Base-by-base conservation (phyloP, 2,888 invertebrate genomes). In the Elmis aenea region DNA sequence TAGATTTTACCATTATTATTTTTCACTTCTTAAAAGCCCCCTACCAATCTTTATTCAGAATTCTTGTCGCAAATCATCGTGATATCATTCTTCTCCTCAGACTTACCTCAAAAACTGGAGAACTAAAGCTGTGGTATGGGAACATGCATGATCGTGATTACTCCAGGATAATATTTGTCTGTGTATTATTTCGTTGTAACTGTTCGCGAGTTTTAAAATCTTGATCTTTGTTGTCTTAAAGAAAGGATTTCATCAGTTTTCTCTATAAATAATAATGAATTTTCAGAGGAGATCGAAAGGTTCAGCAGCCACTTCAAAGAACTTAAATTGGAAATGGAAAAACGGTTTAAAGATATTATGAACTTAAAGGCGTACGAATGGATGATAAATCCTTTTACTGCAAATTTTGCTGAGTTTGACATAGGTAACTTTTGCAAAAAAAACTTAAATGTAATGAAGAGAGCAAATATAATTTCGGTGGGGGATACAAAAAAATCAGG, bases 241-340 rank as follows among this genome's bases (percentile, higher is more conserved):
- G 25, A 38, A 33, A 42, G 26, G 26, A 41, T 41, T 41, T 30
- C 23, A 21, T 38, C 31, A 38, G 37, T 38, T 41, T 28, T 28
- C 26, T 40, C 23, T 36, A 38, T 33, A 36, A 38, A 38, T 33
- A 29, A 38, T 33, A 27, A 33, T 39, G 27, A 34, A 30, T 25
- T 21, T 26, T 26, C 33, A 33, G 37, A 32, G 27, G 27, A 29
- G 3, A 29, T 29, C 14, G 22, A 30, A 22, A 16, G 16, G 11
- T 27, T 15, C 11, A 27, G 18, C 11, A 27, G 18, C 27, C 27
- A 27, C 22, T 11, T 35, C 18, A 35, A 21, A 16, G 20, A 23
- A 23, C 23, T 24, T 29, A 20, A 34, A 18, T 22, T 22, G 21
- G 28, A 22, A 10, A 34, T 34, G 27, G 14, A 36, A 18, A 24